phyloP scores from a whole-genome alignment of 2,113 vertebrate genomes.

The Aspidoscelis tigris region DNA sequence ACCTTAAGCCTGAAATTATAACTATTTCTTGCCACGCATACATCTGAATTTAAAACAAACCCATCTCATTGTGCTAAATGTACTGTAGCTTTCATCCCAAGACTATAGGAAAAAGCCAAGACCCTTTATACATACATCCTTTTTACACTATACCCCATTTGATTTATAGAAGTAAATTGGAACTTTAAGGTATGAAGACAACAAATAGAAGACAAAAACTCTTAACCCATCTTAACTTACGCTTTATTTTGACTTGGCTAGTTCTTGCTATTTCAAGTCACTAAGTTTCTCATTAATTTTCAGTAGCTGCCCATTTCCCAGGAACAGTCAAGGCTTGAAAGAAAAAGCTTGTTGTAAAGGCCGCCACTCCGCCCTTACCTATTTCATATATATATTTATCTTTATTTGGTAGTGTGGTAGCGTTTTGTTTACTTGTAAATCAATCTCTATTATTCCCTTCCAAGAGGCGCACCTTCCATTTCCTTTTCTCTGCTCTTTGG shows the following conservation, averaged over 20 bases:
- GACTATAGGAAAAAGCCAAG: not conserved
- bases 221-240: constrained; percentile 36
- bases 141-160: not conserved
- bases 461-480: too few species aligned
- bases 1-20: not conserved
- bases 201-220: constrained; percentile 25
- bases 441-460: too few species aligned
- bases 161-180: fast-evolving
- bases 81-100: not conserved
- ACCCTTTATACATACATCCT: constrained; percentile 18
- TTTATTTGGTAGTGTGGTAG: too few species aligned
- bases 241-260: constrained; percentile 43
- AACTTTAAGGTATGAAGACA: constrained; percentile 30
- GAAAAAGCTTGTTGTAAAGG: constrained; percentile 55
- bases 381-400: too few species aligned
- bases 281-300: constrained; percentile 56
- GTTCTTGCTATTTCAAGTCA: constrained; percentile 47
- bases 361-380: too few species aligned
- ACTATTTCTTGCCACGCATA: not conserved
- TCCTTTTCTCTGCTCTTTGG: too few species aligned
- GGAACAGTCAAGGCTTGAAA: constrained; percentile 54
- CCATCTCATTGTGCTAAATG: not conserved
- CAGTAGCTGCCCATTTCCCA: constrained; percentile 41
- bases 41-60: not conserved
- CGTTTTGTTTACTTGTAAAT: too few species aligned